phyloP scores from a whole-genome alignment of 2,797 vertebrate species.

The Anableps anableps region DNA sequence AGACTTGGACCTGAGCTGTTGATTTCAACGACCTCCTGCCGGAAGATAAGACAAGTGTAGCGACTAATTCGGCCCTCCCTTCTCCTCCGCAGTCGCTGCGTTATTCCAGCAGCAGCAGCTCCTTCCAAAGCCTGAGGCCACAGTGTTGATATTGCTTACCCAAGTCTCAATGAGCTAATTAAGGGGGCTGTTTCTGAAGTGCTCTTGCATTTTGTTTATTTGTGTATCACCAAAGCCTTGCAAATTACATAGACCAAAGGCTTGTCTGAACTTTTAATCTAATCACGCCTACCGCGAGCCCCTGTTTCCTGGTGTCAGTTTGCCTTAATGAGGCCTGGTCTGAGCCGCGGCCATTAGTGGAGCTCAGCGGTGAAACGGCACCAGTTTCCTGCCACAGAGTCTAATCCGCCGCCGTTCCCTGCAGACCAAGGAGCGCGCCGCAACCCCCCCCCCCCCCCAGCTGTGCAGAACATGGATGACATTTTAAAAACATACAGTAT shows the following conservation, averaged over 20 bases:
- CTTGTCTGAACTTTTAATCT: constrained; percentile 80
- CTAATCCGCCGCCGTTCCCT: constrained; percentile 68
- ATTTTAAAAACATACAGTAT: constrained; percentile 65
- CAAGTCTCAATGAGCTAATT: constrained; percentile 77
- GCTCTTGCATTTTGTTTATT: constrained; percentile 77
- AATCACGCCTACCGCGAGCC: constrained; percentile 68
- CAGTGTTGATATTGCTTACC: constrained; percentile 64
- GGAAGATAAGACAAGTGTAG: constrained; percentile 36
- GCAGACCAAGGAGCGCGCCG: constrained; percentile 58
- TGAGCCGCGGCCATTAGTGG: constrained; percentile 74
- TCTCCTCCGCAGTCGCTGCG: constrained; percentile 8
- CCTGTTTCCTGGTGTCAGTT: constrained; percentile 74
- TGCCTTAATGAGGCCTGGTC: constrained; percentile 77
- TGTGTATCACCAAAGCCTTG: constrained; percentile 69
- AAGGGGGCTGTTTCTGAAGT: constrained; percentile 73
- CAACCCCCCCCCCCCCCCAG: constrained; percentile 38
- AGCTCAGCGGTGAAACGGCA: constrained; percentile 73
- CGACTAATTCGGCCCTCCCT: constrained; percentile 43
- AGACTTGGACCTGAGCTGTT: constrained; percentile 50
- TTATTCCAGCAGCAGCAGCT: constrained; percentile 37
- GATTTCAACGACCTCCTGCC: constrained; percentile 52
- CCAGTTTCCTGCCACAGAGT: constrained; percentile 56
- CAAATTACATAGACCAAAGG: constrained; percentile 78
- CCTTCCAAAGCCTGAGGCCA: constrained; percentile 58
- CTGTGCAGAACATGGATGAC: constrained; percentile 71